Conservation (phyloP, 2,888 invertebrate genomes). For the Nephrotoma appendiculata region DNA sequence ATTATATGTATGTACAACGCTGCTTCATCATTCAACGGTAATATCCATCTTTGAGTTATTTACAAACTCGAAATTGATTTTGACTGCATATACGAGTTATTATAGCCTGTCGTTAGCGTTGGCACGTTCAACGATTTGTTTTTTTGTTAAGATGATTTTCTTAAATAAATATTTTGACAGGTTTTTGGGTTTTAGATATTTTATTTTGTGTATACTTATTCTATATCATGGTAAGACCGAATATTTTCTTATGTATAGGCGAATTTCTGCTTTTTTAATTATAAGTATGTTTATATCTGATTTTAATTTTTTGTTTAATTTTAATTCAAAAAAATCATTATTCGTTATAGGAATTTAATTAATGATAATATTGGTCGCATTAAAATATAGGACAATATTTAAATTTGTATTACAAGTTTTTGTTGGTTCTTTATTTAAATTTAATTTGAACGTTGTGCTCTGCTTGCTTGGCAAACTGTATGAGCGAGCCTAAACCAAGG, state of each 20-base stretch:
- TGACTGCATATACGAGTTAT: not conserved
- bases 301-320: not conserved
- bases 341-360: not conserved
- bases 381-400: not conserved
- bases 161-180: not conserved
- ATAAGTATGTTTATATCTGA: not conserved
- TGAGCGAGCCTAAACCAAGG: too few relatives aligned
- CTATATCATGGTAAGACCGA: not conserved
- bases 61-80: not conserved
- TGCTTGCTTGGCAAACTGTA: too few relatives aligned
- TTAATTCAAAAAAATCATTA: not conserved
- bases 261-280: not conserved
- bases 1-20: not conserved
- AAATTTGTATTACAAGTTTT: too few relatives aligned
- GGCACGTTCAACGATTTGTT: not conserved
- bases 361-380: not conserved
- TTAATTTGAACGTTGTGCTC: too few relatives aligned
- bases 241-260: not conserved
- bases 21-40: not conserved
- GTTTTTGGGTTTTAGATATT: not conserved
- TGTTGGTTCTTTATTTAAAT: too few relatives aligned
- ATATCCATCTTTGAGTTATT: not conserved
- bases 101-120: not conserved
- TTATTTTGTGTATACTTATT: not conserved
- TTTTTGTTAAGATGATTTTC: not conserved